Evolutionary conservation across 2,113 vertebrate species (phyloP), one percentile per base, ranked within the genome.

Genomic region (Trematomus loennbergii): DNA sequence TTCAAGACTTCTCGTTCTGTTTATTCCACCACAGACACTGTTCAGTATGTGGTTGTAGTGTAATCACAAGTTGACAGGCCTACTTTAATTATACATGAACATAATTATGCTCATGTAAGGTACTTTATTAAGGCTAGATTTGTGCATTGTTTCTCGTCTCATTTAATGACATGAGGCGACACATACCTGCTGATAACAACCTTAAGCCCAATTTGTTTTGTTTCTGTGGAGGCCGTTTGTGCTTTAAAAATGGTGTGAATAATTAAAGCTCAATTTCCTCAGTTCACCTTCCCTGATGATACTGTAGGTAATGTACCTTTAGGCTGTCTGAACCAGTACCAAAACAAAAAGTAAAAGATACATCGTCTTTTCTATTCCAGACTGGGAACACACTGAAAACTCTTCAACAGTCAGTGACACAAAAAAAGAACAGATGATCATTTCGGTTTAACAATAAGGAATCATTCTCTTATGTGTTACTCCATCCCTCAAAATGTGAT

Each of bases 211-310:
- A 82, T 84, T 80, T 70, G 55, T 12, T 63, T 50, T 40, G 49
- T 52, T 70, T 72, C 22, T 3, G 16, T 54, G 25, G 29, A 68
- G 25, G 52, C 52, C 36, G 84, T 15, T 17, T 61, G 48, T 36
- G 46, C 74, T 79, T 54, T 80, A 82, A 78, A 87, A 70, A 79
- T 50, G 29, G 36, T 40, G 77, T 91, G 49, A 91, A 92, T 92
- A 85, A 91, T 92, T 88, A 69, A 90, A 86, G 75, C 79, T 84
- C 17, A 63, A 84, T 91, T 88, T 87, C 57, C 80, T 76, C 20
- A 48, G 50, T 65, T 77, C 79, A 70, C 68, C 58, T 60, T 82
- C 65, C 36, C 54, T 50, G 61, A 75, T 76, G 79, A 64, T 62
- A 29, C 29, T 29, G 29, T 29, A 45, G 66, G 46, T 75, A 60